Conservation (phyloP, 2,888 invertebrate genomes). For the Bruchidius siliquastri region DNA sequence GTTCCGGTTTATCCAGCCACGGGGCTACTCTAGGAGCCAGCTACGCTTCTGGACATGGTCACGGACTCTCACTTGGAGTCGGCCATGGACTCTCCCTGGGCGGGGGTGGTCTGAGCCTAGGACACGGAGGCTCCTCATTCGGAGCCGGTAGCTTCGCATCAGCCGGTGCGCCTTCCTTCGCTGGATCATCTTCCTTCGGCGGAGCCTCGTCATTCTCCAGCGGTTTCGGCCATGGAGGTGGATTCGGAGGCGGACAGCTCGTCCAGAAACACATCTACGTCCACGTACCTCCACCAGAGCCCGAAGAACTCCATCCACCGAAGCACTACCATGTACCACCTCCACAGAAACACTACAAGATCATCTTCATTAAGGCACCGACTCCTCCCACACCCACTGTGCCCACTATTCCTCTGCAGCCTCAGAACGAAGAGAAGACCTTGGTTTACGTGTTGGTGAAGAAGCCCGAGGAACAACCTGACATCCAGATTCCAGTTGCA, state of each 20-base stretch:
- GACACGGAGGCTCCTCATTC: constrained; percentile 5
- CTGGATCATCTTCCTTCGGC: constrained; percentile 13
- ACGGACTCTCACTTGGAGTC: constrained; percentile 5
- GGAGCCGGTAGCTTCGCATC: constrained; percentile 6
- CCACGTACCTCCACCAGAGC: constrained; percentile 79
- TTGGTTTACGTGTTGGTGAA: constrained; percentile 84
- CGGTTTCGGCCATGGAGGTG: constrained; percentile 33
- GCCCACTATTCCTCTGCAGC: constrained; percentile 71
- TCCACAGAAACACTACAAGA: constrained; percentile 81
- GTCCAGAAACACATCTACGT: constrained; percentile 84
- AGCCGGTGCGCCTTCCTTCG: background rate
- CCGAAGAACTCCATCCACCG: constrained; percentile 58
- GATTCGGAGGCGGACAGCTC: constrained; percentile 36
- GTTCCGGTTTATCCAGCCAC: constrained; percentile 1
- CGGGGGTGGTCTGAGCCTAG: constrained; percentile 4
- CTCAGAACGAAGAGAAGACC: constrained; percentile 81
- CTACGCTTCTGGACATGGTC: background rate
- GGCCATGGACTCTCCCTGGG: constrained; percentile 9
- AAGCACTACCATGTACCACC: constrained; percentile 63
- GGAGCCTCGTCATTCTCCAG: constrained; percentile 30
- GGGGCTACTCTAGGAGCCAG: background rate
- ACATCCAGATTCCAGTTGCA: constrained; percentile 70
- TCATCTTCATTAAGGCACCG: constrained; percentile 75
- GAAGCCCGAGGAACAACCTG: constrained; percentile 79
- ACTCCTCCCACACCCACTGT: constrained; percentile 64